phyloP scores from a whole-genome alignment of 2,888 invertebrate genomes.

The Meteorus cinctellus region DNA sequence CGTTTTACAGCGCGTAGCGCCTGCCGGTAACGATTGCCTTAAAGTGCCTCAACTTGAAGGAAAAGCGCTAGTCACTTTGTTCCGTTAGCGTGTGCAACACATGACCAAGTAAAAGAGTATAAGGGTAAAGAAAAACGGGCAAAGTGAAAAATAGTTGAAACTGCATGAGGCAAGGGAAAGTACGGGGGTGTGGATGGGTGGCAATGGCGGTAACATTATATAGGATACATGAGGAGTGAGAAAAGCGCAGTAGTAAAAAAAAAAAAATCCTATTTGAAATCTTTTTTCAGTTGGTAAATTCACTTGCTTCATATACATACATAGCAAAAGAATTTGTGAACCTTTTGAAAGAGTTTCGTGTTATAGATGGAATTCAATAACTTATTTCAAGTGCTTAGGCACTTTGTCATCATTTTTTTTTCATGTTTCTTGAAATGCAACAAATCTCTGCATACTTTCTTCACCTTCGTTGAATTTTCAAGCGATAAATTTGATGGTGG shows the following conservation, averaged over 20 bases:
- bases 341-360: no score
- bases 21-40: conserved; percentile 45
- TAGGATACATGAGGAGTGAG: conserved; percentile 6
- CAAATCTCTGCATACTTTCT: no score
- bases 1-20: conserved; percentile 43
- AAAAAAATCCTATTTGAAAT: conserved; percentile 1
- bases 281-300: not conserved
- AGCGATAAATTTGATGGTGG: no score
- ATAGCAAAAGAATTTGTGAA: no score
- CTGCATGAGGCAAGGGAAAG: not conserved
- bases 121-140: conserved; percentile 35
- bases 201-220: not conserved
- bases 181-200: not conserved
- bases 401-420: no score
- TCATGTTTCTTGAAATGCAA: no score
- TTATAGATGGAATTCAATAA: no score
- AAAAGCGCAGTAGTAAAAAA: not conserved
- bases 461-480: no score
- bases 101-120: conserved; percentile 14
- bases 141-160: conserved; percentile 19
- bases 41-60: conserved; percentile 38
- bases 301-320: not conserved
- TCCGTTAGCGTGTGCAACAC: conserved; percentile 22
- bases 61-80: conserved; percentile 39
- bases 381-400: no score